Evolutionary conservation across 2,113 vertebrate genomes (phyloP).

Genomic region (Orientallactaga bullata): DNA sequence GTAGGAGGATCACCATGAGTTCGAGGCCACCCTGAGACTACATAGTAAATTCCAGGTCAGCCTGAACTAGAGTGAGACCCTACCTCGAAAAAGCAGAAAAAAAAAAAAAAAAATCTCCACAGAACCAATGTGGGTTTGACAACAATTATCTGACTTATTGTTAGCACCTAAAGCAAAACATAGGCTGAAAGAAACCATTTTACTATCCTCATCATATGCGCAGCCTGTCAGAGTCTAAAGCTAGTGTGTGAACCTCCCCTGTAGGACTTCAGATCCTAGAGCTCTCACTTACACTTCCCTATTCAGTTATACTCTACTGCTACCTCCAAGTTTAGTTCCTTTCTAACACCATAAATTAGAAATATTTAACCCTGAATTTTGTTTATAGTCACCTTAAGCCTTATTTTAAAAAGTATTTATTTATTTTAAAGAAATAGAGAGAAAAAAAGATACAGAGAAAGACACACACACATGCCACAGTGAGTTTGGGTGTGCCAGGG

Average conservation of each 20-base stretch:
- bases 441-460: too few relatives aligned
- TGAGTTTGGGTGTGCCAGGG: too few relatives aligned
- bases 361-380: conserved; percentile 39
- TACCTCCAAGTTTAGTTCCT: neutral
- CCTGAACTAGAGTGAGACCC: too few relatives aligned
- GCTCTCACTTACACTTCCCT: neutral
- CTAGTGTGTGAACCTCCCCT: neutral
- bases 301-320: neutral
- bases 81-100: too few relatives aligned
- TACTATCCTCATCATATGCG: neutral
- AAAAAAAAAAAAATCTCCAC: too few relatives aligned
- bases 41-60: too few relatives aligned
- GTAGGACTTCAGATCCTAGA: conserved; percentile 4
- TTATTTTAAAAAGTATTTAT: neutral
- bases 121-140: neutral
- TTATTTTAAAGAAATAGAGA: too few relatives aligned
- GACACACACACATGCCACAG: too few relatives aligned
- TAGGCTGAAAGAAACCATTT: neutral
- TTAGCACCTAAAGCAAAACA: conserved; percentile 12
- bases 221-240: neutral
- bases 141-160: conserved; percentile 4
- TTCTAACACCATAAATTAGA: conserved; percentile 9
- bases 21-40: too few relatives aligned
- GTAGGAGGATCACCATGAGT: too few relatives aligned
- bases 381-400: conserved; percentile 54